Base-by-base conservation (phyloP, 2,888 invertebrate species). In the Griposia aprilina region DNA sequence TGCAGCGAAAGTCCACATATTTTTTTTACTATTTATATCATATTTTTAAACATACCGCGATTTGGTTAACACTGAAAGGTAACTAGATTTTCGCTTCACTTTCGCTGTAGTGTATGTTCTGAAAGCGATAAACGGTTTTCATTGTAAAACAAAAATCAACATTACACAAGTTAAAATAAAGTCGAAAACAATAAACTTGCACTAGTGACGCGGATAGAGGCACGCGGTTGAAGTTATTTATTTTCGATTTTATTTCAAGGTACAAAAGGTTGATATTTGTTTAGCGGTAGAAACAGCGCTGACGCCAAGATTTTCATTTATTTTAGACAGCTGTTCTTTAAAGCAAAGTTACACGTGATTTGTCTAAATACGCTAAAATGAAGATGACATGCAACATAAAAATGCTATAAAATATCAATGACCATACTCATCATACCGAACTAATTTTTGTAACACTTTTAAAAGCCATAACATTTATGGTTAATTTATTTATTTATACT, bases 321-420 rank as follows among this genome's bases (percentile, higher is more conserved):
- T n/a, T 13, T 57, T 57, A 57, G 17, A 0, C 50, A 50, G 50
- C 50, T 50, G 50, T 36, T 26, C 23, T 30, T 13, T 65, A 7
- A 50, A 72, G 72, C 72, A 13, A 72, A 72, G 50, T 65, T 50
- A 63, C 30, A 36, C 4, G 17, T 50, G 48, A 72, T 30, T 13
- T n/a, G 11, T 63, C 48, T 50, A 72, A 72, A n/a, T 36, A 50
- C 11, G n/a, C 30, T 2, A 30, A 59, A 8, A 71, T 65, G 72
- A 50, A 20, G 5, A 65, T 75, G 57, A 30, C 77, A 59, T 76
- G 76, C 77, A 59, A 60, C 36, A 75, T 65, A 57, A 52, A 67
- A 63, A 20, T 15, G 15, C 50, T n/a, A 15, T 15, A 70, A 59
- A 48, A 36, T 13, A 11, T 3, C 0, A 52, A 3, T 36, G 17